A percentile compares a stretch with the other conserved stretches of the same genome.
Conservation (phyloP, 2,113 vertebrate species). For the Perca flavescens region DNA sequence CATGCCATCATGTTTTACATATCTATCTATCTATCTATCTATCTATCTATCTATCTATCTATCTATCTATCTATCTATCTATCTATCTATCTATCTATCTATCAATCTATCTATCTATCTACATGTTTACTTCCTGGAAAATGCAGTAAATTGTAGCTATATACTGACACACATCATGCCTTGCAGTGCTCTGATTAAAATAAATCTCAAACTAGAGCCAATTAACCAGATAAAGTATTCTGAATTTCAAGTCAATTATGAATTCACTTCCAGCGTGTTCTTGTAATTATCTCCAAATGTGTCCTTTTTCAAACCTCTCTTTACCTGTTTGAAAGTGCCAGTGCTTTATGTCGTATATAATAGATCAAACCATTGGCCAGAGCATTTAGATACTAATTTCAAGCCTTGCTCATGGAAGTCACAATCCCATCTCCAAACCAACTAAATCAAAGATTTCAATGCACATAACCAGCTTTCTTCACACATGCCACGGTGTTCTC, state of each 20-base stretch:
- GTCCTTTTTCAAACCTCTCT: constrained; percentile 43
- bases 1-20: not conserved
- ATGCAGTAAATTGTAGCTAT: constrained; percentile 9
- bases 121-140: not conserved
- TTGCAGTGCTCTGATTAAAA: constrained; percentile 40
- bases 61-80: constrained; percentile 15
- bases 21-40: constrained; percentile 1
- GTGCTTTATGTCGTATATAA: constrained; percentile 44
- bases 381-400: constrained; percentile 50
- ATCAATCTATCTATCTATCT: constrained; percentile 1
- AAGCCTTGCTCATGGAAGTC: constrained; percentile 50
- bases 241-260: constrained; percentile 70
- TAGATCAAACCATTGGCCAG: constrained; percentile 50
- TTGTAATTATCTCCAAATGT: constrained; percentile 61
- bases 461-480: constrained; percentile 34
- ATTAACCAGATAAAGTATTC: constrained; percentile 54
- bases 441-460: constrained; percentile 36
- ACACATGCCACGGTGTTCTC: not conserved
- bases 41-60: constrained; percentile 5
- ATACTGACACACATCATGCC: constrained; percentile 15
- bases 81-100: constrained; percentile 14
- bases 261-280: constrained; percentile 51
- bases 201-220: constrained; percentile 40
- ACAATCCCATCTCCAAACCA: constrained; percentile 32
- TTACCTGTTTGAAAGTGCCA: constrained; percentile 48